These are phyloP conservation scores for Oncorhynchus gorbuscha DNA, from an alignment of 2,113 vertebrate species.

Conservation along the genomic window DNA sequence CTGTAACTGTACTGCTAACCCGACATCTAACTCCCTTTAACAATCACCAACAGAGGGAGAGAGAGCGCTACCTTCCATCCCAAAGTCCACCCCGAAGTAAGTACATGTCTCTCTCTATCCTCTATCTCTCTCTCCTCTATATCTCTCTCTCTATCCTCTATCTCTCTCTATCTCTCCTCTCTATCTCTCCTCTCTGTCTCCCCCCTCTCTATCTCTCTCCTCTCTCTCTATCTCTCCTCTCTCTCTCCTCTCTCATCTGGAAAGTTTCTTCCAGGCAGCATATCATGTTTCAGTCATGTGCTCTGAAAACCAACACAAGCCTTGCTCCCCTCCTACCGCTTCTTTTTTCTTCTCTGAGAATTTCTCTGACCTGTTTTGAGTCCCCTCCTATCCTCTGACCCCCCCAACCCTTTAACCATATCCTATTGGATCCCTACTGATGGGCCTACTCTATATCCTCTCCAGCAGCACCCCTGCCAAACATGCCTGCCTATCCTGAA, in stretches of 20 bases:
- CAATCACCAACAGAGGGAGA: background rate
- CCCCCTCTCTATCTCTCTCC: background rate
- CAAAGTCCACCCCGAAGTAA: conserved; percentile 28
- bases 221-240: background rate
- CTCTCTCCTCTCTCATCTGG: conserved; percentile 11
- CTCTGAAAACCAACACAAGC: background rate
- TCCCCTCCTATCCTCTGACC: background rate
- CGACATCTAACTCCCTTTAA: background rate
- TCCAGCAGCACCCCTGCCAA: background rate
- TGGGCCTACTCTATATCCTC: background rate
- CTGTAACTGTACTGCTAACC: background rate
- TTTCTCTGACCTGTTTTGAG: conserved; percentile 32
- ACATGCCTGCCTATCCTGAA: too few relatives aligned
- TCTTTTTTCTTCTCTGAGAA: conserved; percentile 39
- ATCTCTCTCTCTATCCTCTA: background rate
- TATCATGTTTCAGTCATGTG: conserved; percentile 16
- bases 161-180: background rate
- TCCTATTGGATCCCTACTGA: conserved; percentile 26
- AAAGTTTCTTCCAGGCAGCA: conserved; percentile 1
- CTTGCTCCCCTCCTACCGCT: background rate
- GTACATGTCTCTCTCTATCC: conserved; percentile 1
- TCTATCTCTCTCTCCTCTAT: background rate
- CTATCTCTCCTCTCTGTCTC: background rate
- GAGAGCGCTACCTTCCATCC: background rate
- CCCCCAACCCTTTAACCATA: background rate